Evolutionary conservation across 2,113 vertebrate species (phyloP), one percentile per base, ranked within the genome.

Genomic region (Scatophagus argus): DNA sequence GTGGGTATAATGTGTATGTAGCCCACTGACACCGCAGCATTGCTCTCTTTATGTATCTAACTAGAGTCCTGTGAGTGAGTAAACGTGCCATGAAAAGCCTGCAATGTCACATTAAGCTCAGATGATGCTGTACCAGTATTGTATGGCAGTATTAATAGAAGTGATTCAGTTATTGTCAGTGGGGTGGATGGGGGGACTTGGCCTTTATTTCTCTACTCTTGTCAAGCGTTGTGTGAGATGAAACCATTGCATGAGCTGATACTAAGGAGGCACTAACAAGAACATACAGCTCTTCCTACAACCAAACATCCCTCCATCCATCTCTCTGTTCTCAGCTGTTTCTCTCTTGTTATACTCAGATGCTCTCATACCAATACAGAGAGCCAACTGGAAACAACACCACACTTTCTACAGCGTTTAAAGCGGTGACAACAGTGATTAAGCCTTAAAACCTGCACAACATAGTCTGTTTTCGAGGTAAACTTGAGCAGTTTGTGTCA

Each of bases 301-400:
- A n/a, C n/a, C n/a, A n/a, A n/a, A n/a, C 23, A 21, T 43, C 36
- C 47, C 56, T 41, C 65, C 19, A 58, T 49, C 69, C 14, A 19
- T 27, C 11, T 19, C 49, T 8, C 66, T 19, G 21, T 74, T 39
- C 38, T 77, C 68, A 55, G 62, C 56, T 44, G 60, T 67, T 36
- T 55, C 51, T 60, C 29, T 55, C 52, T 54, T 39, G 52, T 66
- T 65, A 43, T 60, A 63, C 51, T 34, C 41, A 17, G 31, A 43
- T 25, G 1, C 25, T 84, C 77, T 66, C 25, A 71, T 71, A 68
- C 49, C 66, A 32, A 46, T 41, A 41, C 72, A 77, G 14, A 47
- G 6, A 61, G 19, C 41, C 79, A 69, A 62, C 55, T 74, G 77
- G 59, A 74, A 72, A n/a, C n/a, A 78, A 79, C 8, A 63, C 19